Evolutionary conservation across 1,140 invertebrate genomes (phyloP).

Genomic region (Lineus longissimus): DNA sequence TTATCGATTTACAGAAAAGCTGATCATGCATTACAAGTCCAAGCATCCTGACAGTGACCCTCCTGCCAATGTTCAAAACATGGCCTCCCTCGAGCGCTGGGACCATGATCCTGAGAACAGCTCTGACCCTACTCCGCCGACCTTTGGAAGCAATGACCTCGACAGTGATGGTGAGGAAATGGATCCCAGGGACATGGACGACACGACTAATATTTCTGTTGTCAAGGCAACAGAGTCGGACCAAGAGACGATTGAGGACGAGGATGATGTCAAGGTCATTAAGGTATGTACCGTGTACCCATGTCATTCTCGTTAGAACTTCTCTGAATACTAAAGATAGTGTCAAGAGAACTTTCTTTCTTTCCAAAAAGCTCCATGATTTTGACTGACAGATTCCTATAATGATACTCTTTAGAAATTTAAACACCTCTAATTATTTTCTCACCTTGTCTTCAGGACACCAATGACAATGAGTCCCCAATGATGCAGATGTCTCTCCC

Average conservation of each 20-base stretch:
- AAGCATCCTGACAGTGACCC: slow-evolving; percentile 2
- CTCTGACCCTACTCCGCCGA: neutral
- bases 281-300: too few species aligned
- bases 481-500: too few species aligned
- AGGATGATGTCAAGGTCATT: too few species aligned
- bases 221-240: neutral
- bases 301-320: too few species aligned
- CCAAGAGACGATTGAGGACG: neutral
- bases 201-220: neutral
- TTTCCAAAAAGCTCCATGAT: too few species aligned
- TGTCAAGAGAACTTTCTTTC: too few species aligned
- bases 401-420: too few species aligned
- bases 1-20: neutral
- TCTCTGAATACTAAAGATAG: too few species aligned
- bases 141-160: neutral
- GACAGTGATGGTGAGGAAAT: neutral
- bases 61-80: neutral
- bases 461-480: too few species aligned
- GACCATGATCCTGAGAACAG: slow-evolving; percentile 1
- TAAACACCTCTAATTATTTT: too few species aligned
- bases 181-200: neutral
- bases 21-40: slow-evolving; percentile 4
- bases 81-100: neutral
- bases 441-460: too few species aligned
- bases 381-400: too few species aligned